phyloP scores from a whole-genome alignment of 1,140 invertebrate genomes.

The Limonius californicus region DNA sequence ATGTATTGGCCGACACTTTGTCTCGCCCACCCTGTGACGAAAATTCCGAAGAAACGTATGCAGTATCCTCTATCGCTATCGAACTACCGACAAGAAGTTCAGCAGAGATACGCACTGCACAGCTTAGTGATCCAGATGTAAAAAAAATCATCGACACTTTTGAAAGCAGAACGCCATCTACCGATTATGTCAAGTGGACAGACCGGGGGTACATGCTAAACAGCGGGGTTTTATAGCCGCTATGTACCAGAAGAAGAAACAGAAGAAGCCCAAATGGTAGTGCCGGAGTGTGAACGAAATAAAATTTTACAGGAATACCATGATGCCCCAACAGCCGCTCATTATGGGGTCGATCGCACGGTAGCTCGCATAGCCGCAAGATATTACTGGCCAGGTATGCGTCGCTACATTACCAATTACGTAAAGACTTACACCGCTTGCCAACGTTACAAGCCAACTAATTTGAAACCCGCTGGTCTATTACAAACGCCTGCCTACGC shows the following conservation, averaged over 20 bases:
- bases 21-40: background rate
- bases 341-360: constrained; percentile 36
- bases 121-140: background rate
- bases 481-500: constrained; percentile 24
- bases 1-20: background rate
- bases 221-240: background rate
- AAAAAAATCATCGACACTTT: background rate
- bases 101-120: background rate
- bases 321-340: too few species aligned
- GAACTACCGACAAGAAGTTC: background rate
- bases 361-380: constrained; percentile 23
- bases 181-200: background rate
- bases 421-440: constrained; percentile 26
- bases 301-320: constrained; percentile 32
- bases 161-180: background rate
- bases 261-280: constrained; percentile 27
- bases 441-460: constrained; percentile 30
- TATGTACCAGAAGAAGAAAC: background rate
- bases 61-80: background rate
- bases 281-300: constrained; percentile 24
- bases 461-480: constrained; percentile 29
- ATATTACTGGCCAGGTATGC: constrained; percentile 42
- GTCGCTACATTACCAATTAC: constrained; percentile 31
- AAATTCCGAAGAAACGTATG: background rate
- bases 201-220: background rate